Evolutionary conservation across 2,797 vertebrate genomes (phyloP).

Genomic region (Emys orbicularis): DNA sequence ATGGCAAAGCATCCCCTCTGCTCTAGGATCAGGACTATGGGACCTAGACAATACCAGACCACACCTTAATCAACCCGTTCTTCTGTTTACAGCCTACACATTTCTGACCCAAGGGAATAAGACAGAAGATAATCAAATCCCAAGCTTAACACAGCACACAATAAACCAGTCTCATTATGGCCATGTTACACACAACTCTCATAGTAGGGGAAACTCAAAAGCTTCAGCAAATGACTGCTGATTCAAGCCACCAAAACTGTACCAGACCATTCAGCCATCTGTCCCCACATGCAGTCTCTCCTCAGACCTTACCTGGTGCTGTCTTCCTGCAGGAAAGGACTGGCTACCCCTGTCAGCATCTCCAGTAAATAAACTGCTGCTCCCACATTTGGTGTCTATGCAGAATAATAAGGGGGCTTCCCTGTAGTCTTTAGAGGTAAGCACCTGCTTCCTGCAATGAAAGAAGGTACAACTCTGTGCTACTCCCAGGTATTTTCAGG

Average conservation of each 20-base stretch:
- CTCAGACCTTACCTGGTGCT: background rate
- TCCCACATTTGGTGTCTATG: fast-evolving
- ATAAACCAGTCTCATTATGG: background rate
- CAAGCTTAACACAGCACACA: fast-evolving
- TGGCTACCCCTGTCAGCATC: background rate
- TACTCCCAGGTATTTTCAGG: background rate
- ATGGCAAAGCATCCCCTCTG: background rate
- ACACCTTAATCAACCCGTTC: background rate
- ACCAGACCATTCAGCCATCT: background rate
- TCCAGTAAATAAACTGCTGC: background rate
- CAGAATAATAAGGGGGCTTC: background rate
- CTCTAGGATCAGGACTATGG: background rate
- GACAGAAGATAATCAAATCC: too few relatives aligned
- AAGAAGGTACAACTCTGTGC: fast-evolving
- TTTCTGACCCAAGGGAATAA: background rate
- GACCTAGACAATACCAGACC: background rate
- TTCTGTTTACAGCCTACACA: too few relatives aligned
- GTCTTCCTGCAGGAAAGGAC: background rate
- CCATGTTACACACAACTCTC: background rate
- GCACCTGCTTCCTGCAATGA: background rate
- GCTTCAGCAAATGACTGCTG: background rate
- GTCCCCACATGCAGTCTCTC: background rate
- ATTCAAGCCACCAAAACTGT: background rate
- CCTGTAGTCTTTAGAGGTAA: background rate
- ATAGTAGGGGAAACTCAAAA: background rate